These are phyloP conservation scores for Cynopterus sphinx DNA, from an alignment of 2,797 vertebrate species.

Conservation along the genomic window DNA sequence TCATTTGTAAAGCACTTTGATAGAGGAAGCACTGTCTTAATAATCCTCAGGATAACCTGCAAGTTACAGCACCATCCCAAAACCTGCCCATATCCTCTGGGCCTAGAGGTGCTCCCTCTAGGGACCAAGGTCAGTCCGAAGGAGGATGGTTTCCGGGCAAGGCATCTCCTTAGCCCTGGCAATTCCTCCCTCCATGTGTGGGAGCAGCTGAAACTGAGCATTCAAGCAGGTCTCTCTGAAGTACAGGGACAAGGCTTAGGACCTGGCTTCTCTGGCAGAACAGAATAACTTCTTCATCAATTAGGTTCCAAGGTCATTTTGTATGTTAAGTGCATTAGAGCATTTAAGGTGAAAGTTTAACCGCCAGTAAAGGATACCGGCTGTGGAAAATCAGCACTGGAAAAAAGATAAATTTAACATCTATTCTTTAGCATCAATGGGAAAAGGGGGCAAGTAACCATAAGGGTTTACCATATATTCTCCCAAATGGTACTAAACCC, in stretches of 20 bases:
- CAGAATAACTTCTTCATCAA: neutral
- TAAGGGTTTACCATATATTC: neutral
- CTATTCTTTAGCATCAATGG: neutral
- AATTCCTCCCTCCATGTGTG: neutral
- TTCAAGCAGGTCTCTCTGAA: neutral
- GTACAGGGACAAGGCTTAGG: neutral
- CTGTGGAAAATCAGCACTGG: neutral
- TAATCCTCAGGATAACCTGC: neutral
- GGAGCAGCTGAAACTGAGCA: neutral
- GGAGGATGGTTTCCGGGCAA: neutral
- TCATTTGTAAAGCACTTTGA: neutral
- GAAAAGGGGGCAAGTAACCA: neutral
- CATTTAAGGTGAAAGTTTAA: neutral
- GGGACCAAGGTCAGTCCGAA: neutral
- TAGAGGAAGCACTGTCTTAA: neutral
- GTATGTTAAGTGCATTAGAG: neutral
- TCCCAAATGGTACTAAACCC: neutral
- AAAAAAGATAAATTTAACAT: neutral
- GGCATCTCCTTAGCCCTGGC: neutral
- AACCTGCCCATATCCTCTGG: accelerated
- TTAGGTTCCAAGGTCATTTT: neutral
- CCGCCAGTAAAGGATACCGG: neutral
- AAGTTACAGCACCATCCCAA: neutral
- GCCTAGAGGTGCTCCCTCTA: neutral
- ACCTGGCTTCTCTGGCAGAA: neutral